phyloP scores from a whole-genome alignment of 2,797 vertebrate species.

The Acanthopagrus latus region DNA sequence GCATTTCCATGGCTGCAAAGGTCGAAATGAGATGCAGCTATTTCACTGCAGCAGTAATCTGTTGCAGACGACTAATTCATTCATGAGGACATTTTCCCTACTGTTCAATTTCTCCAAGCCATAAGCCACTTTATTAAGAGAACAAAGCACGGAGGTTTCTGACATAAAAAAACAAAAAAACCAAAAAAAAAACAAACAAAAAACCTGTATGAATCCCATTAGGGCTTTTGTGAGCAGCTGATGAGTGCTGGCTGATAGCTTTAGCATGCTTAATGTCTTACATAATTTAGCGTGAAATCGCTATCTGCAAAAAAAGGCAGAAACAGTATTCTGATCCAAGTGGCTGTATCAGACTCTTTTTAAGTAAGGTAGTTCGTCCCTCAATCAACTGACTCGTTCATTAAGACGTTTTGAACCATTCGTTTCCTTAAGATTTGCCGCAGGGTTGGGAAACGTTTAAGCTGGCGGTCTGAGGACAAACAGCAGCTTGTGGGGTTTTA shows the following conservation, averaged over 20 bases:
- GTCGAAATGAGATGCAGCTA: slow-evolving; percentile 58
- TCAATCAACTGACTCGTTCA: slow-evolving; percentile 5
- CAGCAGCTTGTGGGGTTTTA: not conserved
- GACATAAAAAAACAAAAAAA: not conserved
- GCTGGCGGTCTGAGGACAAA: slow-evolving; percentile 8
- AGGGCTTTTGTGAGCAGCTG: slow-evolving; percentile 25
- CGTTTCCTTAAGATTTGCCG: slow-evolving; percentile 2
- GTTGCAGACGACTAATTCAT: slow-evolving; percentile 80
- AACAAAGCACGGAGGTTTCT: slow-evolving; percentile 53
- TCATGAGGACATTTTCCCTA: slow-evolving; percentile 72
- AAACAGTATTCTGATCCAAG: slow-evolving; percentile 1
- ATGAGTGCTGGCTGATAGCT: slow-evolving; percentile 16
- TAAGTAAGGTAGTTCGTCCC: not conserved
- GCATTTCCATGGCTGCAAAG: slow-evolving; percentile 46
- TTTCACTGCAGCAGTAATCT: slow-evolving; percentile 79
- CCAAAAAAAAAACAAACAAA: not conserved
- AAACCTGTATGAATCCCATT: slow-evolving; percentile 27
- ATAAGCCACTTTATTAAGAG: slow-evolving; percentile 70
- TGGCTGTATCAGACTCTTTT: slow-evolving; percentile 1
- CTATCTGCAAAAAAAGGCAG: not conserved
- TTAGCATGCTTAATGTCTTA: slow-evolving; percentile 12
- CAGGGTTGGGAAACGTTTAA: not conserved
- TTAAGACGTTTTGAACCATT: not conserved
- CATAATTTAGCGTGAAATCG: slow-evolving; percentile 33
- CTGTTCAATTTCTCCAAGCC: slow-evolving; percentile 70